phyloP scores from a whole-genome alignment of 2,797 vertebrate genomes.

The Sebastiscus tertius region DNA sequence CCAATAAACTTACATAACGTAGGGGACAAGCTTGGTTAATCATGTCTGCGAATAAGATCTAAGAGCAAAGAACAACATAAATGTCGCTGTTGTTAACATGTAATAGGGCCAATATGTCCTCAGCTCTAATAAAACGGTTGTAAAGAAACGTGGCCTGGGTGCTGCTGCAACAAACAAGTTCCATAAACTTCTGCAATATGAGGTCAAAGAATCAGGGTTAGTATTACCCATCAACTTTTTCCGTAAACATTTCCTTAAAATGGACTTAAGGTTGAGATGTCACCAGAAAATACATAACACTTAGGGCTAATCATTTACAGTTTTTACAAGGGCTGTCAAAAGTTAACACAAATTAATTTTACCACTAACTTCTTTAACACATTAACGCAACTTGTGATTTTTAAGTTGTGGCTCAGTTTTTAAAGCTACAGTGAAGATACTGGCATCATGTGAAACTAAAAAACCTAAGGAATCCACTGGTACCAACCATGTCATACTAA shows the following conservation, averaged over 20 bases:
- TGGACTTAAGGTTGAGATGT: background rate
- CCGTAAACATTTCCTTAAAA: background rate
- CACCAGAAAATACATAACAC: background rate
- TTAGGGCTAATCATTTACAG: background rate
- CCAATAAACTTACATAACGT: conserved; percentile 47
- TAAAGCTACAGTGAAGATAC: no score
- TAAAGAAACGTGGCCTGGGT: background rate
- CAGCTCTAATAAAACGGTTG: conserved; percentile 26
- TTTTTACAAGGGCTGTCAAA: no score
- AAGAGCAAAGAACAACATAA: conserved; percentile 11
- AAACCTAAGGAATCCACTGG: no score
- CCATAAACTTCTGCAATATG: conserved; percentile 26
- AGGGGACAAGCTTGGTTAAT: conserved; percentile 32
- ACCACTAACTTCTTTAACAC: no score
- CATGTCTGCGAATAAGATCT: conserved; percentile 34
- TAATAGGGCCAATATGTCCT: background rate
- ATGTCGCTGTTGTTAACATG: background rate
- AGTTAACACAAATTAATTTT: no score
- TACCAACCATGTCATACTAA: no score
- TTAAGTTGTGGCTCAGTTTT: no score
- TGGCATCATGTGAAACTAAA: no score
- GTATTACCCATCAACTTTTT: background rate
- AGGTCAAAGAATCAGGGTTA: conserved; percentile 8
- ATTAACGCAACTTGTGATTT: no score
- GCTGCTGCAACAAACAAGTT: background rate